phyloP scores from a whole-genome alignment of 2,888 invertebrate species.

The Zaprionus bogoriensis region DNA sequence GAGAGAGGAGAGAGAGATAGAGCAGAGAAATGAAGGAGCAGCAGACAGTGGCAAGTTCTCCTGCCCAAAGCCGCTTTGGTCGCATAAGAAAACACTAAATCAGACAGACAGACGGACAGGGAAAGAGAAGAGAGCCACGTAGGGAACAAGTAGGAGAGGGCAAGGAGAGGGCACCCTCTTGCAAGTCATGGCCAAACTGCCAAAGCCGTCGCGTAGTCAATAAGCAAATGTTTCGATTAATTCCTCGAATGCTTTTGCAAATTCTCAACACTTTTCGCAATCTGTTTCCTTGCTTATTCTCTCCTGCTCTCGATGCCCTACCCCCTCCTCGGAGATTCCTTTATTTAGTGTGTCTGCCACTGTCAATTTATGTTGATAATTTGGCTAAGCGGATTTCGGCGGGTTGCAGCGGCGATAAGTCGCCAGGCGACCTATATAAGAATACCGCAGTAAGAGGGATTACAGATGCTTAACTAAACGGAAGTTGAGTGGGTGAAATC shows the following conservation, averaged over 20 bases:
- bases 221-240: slow-evolving; percentile 32
- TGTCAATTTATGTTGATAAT: slow-evolving; percentile 33
- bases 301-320: neutral
- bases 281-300: slow-evolving; percentile 5
- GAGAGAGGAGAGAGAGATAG: neutral
- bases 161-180: neutral
- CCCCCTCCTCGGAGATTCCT: neutral
- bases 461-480: neutral
- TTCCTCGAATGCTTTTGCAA: slow-evolving; percentile 36
- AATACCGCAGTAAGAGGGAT: neutral
- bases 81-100: slow-evolving; percentile 28
- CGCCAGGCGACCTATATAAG: neutral
- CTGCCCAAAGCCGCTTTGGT: slow-evolving; percentile 32
- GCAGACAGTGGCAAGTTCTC: neutral
- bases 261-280: slow-evolving; percentile 48
- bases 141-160: neutral
- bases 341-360: slow-evolving; percentile 7
- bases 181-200: neutral
- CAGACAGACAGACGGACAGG: slow-evolving; percentile 15
- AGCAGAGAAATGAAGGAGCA: too few relatives aligned
- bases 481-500: neutral
- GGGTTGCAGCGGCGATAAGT: neutral
- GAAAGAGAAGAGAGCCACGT: neutral
- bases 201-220: slow-evolving; percentile 21
- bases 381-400: slow-evolving; percentile 29